phyloP scores from a whole-genome alignment of 2,113 vertebrate species.

The Callaeas wilsoni region DNA sequence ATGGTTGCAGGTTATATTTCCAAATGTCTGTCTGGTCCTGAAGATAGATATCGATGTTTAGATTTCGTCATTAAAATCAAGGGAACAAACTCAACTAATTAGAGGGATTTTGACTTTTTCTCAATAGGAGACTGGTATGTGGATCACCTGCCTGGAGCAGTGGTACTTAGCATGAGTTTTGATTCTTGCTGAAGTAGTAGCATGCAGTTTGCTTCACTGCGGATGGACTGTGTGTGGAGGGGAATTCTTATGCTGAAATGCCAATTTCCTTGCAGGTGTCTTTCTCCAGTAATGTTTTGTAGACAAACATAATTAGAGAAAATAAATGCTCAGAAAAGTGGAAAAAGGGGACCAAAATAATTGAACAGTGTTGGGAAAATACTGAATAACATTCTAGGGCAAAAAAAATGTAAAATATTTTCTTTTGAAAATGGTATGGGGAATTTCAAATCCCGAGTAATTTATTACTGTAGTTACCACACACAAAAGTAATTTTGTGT shows the following conservation, averaged over 20 bases:
- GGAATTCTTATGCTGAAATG: neutral
- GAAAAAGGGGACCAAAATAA: neutral
- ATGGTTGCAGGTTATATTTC: neutral
- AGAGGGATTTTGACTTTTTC: neutral
- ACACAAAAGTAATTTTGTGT: neutral
- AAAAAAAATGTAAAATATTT: neutral
- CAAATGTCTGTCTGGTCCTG: neutral
- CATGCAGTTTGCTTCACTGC: neutral
- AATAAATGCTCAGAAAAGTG: neutral
- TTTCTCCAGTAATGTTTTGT: neutral
- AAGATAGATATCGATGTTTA: neutral
- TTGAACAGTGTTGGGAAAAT: neutral
- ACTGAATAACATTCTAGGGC: neutral
- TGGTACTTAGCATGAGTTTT: neutral
- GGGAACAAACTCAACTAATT: neutral
- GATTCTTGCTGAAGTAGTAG: neutral
- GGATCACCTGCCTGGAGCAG: neutral
- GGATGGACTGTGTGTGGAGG: neutral
- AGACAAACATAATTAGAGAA: neutral
- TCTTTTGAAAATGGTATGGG: neutral
- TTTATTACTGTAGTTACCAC: neutral
- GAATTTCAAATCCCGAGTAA: neutral
- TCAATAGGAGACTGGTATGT: neutral
- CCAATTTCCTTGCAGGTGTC: neutral
- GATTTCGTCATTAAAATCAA: neutral